Percentiles rank a stretch among this genome's conserved stretches.
These are phyloP conservation scores for Probaryconus sp. DNA, from an alignment of 1,140 invertebrate species.

Conservation along the genomic window DNA sequence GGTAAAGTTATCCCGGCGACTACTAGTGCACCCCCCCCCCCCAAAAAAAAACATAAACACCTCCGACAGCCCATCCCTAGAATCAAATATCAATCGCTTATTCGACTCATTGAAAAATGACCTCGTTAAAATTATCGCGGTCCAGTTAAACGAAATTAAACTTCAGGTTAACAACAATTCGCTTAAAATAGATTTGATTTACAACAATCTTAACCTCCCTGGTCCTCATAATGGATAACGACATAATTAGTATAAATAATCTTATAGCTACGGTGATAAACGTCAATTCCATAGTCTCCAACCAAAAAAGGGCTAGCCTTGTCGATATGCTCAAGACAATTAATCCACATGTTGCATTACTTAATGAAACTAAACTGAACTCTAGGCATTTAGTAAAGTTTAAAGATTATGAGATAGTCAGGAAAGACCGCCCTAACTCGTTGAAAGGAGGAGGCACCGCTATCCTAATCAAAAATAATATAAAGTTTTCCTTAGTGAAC, in stretches of 20 bases:
- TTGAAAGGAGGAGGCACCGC: slow-evolving; percentile 44
- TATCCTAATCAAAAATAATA: slow-evolving; percentile 38
- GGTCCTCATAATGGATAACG: slow-evolving; percentile 2
- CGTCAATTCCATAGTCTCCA: slow-evolving; percentile 43
- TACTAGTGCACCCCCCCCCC: no score
- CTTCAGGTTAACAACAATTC: no score
- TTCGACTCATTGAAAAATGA: no score
- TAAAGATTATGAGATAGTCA: slow-evolving; percentile 40
- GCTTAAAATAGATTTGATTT: not conserved
- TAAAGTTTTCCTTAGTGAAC: slow-evolving; percentile 15
- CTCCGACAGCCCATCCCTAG: no score
- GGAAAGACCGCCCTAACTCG: slow-evolving; percentile 30
- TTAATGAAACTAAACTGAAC: slow-evolving; percentile 55
- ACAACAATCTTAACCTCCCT: no score
- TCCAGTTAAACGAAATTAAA: no score
- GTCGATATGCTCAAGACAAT: slow-evolving; percentile 10
- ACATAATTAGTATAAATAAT: not conserved
- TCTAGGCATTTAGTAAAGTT: slow-evolving; percentile 30
- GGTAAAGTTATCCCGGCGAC: not conserved
- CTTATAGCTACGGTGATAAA: slow-evolving; percentile 50
- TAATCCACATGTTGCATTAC: slow-evolving; percentile 31
- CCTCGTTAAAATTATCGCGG: no score
- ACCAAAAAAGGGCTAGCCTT: slow-evolving; percentile 29
- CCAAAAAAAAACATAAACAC: no score
- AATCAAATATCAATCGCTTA: no score